Base-by-base conservation (phyloP, 2,797 vertebrate genomes). In the Lagocephalus sceleratus region DNA sequence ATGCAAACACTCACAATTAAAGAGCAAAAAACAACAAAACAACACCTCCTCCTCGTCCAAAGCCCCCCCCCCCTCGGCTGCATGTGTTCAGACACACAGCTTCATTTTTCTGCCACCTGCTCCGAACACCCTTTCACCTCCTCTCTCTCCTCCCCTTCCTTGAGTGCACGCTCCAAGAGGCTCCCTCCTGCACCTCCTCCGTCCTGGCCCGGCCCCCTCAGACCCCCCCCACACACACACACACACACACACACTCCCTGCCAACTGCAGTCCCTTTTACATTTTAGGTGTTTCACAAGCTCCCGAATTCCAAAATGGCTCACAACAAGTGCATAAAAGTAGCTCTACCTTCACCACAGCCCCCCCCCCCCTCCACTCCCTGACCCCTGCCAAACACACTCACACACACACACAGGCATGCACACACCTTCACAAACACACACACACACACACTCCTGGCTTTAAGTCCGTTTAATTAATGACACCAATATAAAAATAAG, bases 301-400 rank as follows among this genome's bases (percentile, higher is more conserved):
- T 52, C 70, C 52, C 61, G 2, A 52, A 60, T 40, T 83, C 73
- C 67, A 60, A 69, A 74, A 70, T 32, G 71, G 74, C 62, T 82
- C 76, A 82, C 68, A 82, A 79, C 83, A 84, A 88, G 82, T 84
- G 51, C 81, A 72, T 88, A 88, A 89, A 88, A 89, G 85, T 89
- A 88, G 81, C 84, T 81, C 67, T 74, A 68, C 76, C 69, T 82
- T 75, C 76, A 65, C 35, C 47, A 54, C 58, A 45, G 49, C 46
- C 73, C 66, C 15, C 5, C 46, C 73, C 66, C 15, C 5, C 42
- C 65, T 51, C 39, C 32, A 29, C 20, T 10, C 14, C 32, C n/a
- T 10, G 19, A 22, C 50, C n/a, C 47, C 54, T 8, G 45, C 23
- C 23, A 29, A 47, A 43, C 58, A 65, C 47, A n/a, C 42, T 38